A percentile compares a stretch with the other conserved stretches of the same genome.
phyloP scores from a whole-genome alignment of 2,797 vertebrate species.

The Gephyroberyx darwinii region DNA sequence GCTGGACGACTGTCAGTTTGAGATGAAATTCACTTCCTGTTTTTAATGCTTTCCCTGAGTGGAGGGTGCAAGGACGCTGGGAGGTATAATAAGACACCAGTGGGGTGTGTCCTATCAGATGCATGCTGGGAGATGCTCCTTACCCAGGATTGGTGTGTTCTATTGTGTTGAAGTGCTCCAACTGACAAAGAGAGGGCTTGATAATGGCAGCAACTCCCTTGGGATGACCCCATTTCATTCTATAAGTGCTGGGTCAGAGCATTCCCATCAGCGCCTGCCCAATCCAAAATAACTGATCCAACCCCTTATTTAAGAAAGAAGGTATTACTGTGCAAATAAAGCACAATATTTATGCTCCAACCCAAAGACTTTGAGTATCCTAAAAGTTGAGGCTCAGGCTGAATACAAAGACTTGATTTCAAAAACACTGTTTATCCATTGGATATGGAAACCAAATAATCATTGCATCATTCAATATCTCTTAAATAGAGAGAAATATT shows the following conservation, averaged over 20 bases:
- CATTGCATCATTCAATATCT: too few relatives aligned
- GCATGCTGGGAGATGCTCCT: constrained; percentile 23
- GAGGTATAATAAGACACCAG: constrained; percentile 25
- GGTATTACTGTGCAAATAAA: not conserved
- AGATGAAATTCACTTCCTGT: constrained; percentile 31
- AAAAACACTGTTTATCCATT: too few relatives aligned
- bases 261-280: constrained; percentile 6
- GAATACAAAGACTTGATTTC: too few relatives aligned
- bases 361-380: not conserved
- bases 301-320: not conserved
- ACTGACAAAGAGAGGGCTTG: not conserved
- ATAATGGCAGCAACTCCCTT: not conserved
- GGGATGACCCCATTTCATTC: not conserved
- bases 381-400: too few relatives aligned
- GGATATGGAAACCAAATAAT: too few relatives aligned
- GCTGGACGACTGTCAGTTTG: constrained; percentile 23
- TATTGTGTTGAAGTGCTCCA: constrained; percentile 1
- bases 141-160: constrained; percentile 3
- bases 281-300: not conserved
- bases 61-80: constrained; percentile 1
- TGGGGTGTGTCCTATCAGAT: constrained; percentile 28
- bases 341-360: not conserved
- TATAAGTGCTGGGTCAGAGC: constrained; percentile 1
- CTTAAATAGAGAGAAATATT: not conserved
- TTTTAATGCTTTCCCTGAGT: constrained; percentile 20